Base-by-base conservation (phyloP, 2,888 invertebrate species). In the Pammene fasciana region DNA sequence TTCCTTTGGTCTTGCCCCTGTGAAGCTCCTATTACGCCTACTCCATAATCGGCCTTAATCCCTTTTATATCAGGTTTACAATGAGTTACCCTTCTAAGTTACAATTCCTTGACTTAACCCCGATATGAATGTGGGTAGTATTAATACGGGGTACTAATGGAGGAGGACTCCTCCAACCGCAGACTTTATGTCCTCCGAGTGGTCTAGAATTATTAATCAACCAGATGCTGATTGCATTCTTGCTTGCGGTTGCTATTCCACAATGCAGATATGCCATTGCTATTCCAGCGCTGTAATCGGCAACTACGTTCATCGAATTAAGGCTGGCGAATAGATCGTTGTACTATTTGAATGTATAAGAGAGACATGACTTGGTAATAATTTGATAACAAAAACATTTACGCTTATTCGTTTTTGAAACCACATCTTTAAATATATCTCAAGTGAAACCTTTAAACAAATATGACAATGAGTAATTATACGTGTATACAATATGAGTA, bases 201-300 rank as follows among this genome's bases (percentile, higher is more conserved):
- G 78, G 86, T 89, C 89, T 88, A 89, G 90, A 91, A 91, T 91
- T 91, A 90, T 89, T 90, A 90, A 90, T 90, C 90, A 88, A 88
- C 86, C 80, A 82, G 87, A 90, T 88, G 86, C 81, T 88, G 87
- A 90, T 90, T 88, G 87, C 88, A 88, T 89, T 90, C 88, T 84
- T 86, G 66, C 59, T 65, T 59, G 52, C 59, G 61, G 65, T 59
- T 67, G 55, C 59, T 64, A 64, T 67, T 64, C 50, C 52, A 43
- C 77, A 82, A 80, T 84, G 86, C 80, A 86, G 84, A 82, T 77
- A 57, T 59, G 78, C 77, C 79, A 74, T 79, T 83, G 82, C 81
- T 83, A 84, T 82, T 83, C 74, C 75, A 77, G 75, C 10, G 59
- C 26, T 65, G 70, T 65, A n/a, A 65, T 79, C 80, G 77, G 77